Base-by-base conservation (phyloP, 2,113 vertebrate genomes). In the Peromyscus maniculatus region DNA sequence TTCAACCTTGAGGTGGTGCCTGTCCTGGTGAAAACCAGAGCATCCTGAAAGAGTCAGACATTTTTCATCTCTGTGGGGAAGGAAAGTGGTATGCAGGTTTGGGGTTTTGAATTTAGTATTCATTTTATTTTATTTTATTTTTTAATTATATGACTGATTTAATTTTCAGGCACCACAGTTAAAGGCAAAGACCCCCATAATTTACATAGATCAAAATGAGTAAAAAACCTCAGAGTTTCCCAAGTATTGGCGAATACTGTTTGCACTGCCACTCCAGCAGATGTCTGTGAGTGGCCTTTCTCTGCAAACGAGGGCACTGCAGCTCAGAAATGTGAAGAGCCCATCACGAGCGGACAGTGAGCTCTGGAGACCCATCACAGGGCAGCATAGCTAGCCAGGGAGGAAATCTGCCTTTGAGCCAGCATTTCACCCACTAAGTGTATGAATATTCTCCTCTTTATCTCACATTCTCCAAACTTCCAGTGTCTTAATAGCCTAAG, bases 51-150 rank as follows among this genome's bases (percentile, higher is more conserved):
- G 31, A 84, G 69, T 10, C 77, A 6, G 15, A 67, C 31, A n/a
- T 59, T 91, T 55, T 57, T 49, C 52, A 78, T 28, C 77, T 95
- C 33, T 91, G 9, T 46, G 49, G 64, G 89, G 39, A 90, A 72
- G 19, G 9, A 67, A 96, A 93, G 10, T 8, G 0, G 6, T 66
- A n/a, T 71, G n/a, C 80, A 36, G 11, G 22, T 59, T 93, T 96
- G 86, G 59, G 83, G 36, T 1, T 93, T 49, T 72, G 55, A 28
- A 91, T 94, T 89, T 74, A 21, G 13, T 78, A 96, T 94, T 92
- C 59, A 52, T 92, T 94, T 93, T 89, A 46, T 6, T 89, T 93
- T 67, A n/a, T n/a, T n/a, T n/a, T n/a, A n/a, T 89, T 93, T 67
- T 93, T 67, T 1, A 36, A 59, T 11, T 59, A 71, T 82, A 10